Base-by-base conservation (phyloP, 2,113 vertebrate genomes). In the Microcebus tavaratra region DNA sequence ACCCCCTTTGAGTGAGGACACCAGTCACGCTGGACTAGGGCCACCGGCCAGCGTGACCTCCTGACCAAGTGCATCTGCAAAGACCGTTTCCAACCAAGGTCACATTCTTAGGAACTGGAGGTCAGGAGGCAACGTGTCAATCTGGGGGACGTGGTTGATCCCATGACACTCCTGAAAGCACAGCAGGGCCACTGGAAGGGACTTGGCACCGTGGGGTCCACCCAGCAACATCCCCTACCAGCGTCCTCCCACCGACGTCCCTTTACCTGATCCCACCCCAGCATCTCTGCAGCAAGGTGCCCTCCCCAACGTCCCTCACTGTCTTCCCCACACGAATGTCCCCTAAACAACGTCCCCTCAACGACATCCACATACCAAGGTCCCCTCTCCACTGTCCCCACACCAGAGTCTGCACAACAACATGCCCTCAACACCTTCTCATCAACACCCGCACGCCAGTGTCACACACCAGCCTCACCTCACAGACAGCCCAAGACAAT, bases 361-460 rank as follows among this genome's bases (percentile, higher is more conserved):
- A 11, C 20, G 0, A 12, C 3, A 6, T 4, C 20, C 5, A 18
- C 5, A 34, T 2, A 11, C 76, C 18, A 31, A 20, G 8, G 4
- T 34, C 63, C 13, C 13, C 31, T 34, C 63, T 34, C 61, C 27
- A 63, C 10, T 29, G 61, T 63, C 61, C 61, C 23, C 36, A 53
- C 57, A 79, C 39, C 79, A 61, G 18, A 36, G 53, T 65, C 25
- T 31, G 48, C 50, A 59, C 5, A 27, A 20, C 12, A 70, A 25
- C 6, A 39, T 31, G 12, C 8, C 63, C 63, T 70, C 34, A 20
- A 23, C 65, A 53, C 34, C 8, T n/a, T 70, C 67, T 34, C 34
- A 17, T 7, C 67, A 36, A 36, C n/a, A 34, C 57, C 5, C 39
- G 10, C 39, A 18, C 29, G 42, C 39, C 80, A 83, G 5, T 36